Evolutionary conservation across 2,888 invertebrate species (phyloP).

Genomic region (Sussaba pulchella): DNA sequence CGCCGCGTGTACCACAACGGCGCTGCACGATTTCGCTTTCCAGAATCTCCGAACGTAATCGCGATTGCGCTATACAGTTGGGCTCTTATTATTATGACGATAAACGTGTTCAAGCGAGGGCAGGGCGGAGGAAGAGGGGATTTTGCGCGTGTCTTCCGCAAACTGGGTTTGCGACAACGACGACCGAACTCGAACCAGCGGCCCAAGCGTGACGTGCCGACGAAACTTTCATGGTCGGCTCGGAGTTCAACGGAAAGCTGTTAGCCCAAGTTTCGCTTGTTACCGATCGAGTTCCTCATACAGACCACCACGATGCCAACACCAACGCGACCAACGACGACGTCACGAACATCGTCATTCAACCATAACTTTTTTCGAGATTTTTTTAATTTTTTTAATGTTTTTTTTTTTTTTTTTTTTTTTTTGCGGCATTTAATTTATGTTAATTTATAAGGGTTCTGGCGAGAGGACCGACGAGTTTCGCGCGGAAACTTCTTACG

Average conservation of each 20-base stretch:
- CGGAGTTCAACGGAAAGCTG: constrained; percentile 43
- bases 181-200: constrained; percentile 1
- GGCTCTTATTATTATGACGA: constrained; percentile 59
- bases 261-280: constrained; percentile 49
- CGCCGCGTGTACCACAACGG: too few relatives aligned
- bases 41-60: constrained; percentile 63
- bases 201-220: constrained; percentile 40
- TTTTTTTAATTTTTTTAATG: constrained; percentile 68
- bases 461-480: constrained; percentile 32
- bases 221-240: constrained; percentile 53
- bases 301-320: neutral
- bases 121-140: too few relatives aligned
- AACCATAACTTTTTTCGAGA: constrained; percentile 34
- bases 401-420: constrained; percentile 53
- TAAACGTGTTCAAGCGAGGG: constrained; percentile 58
- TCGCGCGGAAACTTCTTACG: constrained; percentile 57
- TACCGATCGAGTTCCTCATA: constrained; percentile 29
- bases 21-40: constrained; percentile 51
- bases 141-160: constrained; percentile 27
- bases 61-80: constrained; percentile 42
- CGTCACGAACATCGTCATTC: constrained; percentile 8
- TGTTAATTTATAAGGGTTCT: constrained; percentile 69
- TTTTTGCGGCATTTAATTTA: constrained; percentile 67
- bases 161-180: constrained; percentile 44
- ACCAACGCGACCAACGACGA: constrained; percentile 16